A percentile compares a stretch with the other conserved stretches of the same genome.
phyloP scores from a whole-genome alignment of 2,797 vertebrate genomes.

The Hylomyscus alleni region DNA sequence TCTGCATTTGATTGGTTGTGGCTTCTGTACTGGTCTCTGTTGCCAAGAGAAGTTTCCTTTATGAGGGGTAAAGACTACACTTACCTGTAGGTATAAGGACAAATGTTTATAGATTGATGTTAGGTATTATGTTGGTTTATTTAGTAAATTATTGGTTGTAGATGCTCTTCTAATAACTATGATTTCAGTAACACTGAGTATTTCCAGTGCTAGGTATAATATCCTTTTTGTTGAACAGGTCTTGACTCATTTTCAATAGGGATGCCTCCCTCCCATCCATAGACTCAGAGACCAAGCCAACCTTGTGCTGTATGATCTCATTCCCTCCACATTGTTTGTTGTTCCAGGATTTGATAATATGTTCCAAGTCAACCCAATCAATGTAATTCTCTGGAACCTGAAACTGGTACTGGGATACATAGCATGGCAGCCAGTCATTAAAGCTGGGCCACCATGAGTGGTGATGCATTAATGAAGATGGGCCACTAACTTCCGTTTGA shows the following conservation, averaged over 20 bases:
- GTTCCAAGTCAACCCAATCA: conserved; percentile 45
- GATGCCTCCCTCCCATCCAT: conserved; percentile 14
- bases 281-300: not conserved
- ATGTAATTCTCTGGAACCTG: conserved; percentile 34
- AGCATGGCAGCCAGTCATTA: not conserved
- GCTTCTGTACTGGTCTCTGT: not conserved
- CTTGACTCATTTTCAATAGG: conserved; percentile 1
- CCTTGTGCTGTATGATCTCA: not conserved
- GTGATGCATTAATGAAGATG: conserved; percentile 1
- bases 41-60: not conserved
- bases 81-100: not conserved
- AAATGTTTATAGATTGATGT: not conserved
- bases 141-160: not conserved
- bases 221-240: not conserved
- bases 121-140: not conserved
- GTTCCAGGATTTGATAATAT: conserved; percentile 54
- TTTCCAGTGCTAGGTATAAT: not conserved
- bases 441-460: not conserved
- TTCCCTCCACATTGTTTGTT: not conserved
- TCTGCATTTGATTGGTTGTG: not conserved
- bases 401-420: conserved; percentile 22
- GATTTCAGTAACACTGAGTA: not conserved
- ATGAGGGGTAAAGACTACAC: not conserved
- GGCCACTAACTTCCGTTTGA: not conserved
- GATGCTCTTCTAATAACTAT: not conserved